Percentiles rank a stretch among this genome's conserved stretches.
These are phyloP conservation scores for Leptobrachium ailaonicum DNA, from an alignment of 2,113 vertebrate genomes.

Conservation along the genomic window DNA sequence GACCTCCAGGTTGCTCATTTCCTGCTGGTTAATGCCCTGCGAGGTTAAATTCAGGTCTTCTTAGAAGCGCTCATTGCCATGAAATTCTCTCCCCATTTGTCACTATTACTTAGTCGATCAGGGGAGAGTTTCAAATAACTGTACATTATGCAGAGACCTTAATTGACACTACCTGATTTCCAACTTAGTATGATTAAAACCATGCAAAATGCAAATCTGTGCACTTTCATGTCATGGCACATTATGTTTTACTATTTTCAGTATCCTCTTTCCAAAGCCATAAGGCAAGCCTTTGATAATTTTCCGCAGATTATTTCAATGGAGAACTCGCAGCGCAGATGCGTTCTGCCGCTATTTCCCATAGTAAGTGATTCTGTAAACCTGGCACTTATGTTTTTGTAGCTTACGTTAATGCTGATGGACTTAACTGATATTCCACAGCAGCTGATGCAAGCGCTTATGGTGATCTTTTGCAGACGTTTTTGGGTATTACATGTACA, in stretches of 20 bases:
- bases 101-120: slow-evolving; percentile 51
- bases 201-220: slow-evolving; percentile 46
- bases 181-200: slow-evolving; percentile 37
- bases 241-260: slow-evolving; percentile 49
- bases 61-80: slow-evolving; percentile 45
- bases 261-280: slow-evolving; percentile 42
- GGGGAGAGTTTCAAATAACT: slow-evolving; percentile 43
- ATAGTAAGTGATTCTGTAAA: slow-evolving; percentile 42
- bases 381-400: slow-evolving; percentile 4
- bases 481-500: not conserved
- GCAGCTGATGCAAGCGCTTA: not conserved
- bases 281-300: slow-evolving; percentile 42
- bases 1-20: slow-evolving; percentile 47
- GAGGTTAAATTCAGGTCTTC: slow-evolving; percentile 46
- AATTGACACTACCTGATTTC: slow-evolving; percentile 48
- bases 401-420: not conserved
- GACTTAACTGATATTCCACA: not conserved
- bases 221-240: slow-evolving; percentile 48
- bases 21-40: slow-evolving; percentile 41
- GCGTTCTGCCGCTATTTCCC: slow-evolving; percentile 29
- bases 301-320: slow-evolving; percentile 45
- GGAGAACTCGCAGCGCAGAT: slow-evolving; percentile 13
- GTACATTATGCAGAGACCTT: slow-evolving; percentile 43
- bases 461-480: not conserved
- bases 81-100: slow-evolving; percentile 49